Percentiles rank a stretch among this genome's conserved stretches.
phyloP scores from a whole-genome alignment of 2,113 vertebrate species.

The Clarias magur region DNA sequence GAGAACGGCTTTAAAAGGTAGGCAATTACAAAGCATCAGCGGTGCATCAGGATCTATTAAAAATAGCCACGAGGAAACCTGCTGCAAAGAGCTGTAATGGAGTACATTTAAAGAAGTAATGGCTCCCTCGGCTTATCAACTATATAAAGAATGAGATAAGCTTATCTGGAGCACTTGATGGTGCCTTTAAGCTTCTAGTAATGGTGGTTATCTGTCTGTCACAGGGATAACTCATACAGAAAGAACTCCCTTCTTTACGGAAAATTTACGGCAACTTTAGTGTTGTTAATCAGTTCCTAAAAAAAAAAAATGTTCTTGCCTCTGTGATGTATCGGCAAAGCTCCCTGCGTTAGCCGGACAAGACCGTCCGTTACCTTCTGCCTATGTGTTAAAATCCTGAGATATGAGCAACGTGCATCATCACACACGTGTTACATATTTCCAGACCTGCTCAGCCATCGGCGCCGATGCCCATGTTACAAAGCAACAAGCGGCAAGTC shows the following conservation, averaged over 20 bases:
- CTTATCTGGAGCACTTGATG: conserved; percentile 31
- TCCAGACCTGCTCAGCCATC: neutral
- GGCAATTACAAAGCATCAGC: conserved; percentile 55
- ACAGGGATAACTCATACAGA: conserved; percentile 1
- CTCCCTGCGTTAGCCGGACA: neutral
- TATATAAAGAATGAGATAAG: conserved; percentile 30
- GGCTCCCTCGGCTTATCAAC: conserved; percentile 21
- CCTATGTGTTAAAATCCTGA: conserved; percentile 6
- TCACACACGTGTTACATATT: conserved; percentile 20
- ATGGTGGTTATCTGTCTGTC: conserved; percentile 16
- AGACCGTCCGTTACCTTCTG: neutral
- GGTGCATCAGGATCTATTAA: conserved; percentile 33
- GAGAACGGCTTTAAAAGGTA: conserved; percentile 62
- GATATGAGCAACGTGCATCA: conserved; percentile 24
- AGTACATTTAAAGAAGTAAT: neutral
- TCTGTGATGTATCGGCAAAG: neutral
- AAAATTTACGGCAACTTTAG: neutral
- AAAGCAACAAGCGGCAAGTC: conserved; percentile 20
- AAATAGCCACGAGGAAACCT: conserved; percentile 33
- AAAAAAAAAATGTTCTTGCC: neutral
- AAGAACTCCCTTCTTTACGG: neutral
- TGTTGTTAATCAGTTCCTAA: neutral
- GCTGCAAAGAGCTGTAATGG: neutral
- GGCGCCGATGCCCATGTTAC: neutral
- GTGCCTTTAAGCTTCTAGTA: conserved; percentile 23